phyloP scores from a whole-genome alignment of 2,888 invertebrate genomes.

The Unio pictorum region DNA sequence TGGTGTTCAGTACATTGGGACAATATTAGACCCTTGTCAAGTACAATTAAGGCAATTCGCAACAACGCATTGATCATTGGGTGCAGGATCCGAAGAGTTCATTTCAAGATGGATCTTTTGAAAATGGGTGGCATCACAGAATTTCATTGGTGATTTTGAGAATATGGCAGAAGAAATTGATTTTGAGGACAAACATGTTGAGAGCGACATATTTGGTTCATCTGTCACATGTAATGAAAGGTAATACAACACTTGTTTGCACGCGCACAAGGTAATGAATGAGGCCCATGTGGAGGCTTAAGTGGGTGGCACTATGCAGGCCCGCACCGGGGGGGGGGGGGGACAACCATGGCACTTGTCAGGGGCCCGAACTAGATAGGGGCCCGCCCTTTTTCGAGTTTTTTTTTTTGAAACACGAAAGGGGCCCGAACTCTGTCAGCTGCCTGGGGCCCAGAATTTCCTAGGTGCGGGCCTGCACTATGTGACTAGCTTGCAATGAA shows the following conservation, averaged over 20 bases:
- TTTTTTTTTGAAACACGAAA: too few species aligned
- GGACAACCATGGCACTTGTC: too few species aligned
- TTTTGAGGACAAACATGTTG: slow-evolving; percentile 5
- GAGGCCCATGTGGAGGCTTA: slow-evolving; percentile 5
- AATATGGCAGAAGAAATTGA: slow-evolving; percentile 1
- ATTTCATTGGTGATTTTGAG: slow-evolving; percentile 18
- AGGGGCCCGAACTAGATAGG: too few species aligned
- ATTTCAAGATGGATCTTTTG: too few species aligned
- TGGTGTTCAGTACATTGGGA: slow-evolving; percentile 9
- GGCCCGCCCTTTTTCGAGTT: too few species aligned
- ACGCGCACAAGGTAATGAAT: slow-evolving; percentile 12
- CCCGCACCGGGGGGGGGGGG: too few species aligned
- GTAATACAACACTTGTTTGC: slow-evolving; percentile 18
- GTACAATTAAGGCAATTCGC: slow-evolving; percentile 18
- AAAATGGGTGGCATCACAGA: slow-evolving; percentile 3
- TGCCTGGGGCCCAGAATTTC: too few species aligned
- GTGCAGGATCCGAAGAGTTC: slow-evolving; percentile 11
- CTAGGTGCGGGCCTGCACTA: background rate
- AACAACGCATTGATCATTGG: slow-evolving; percentile 19
- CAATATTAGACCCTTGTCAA: slow-evolving; percentile 17
- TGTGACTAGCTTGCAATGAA: slow-evolving; percentile 1
- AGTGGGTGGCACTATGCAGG: background rate
- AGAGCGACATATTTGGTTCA: slow-evolving; percentile 11
- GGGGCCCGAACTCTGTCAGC: too few species aligned
- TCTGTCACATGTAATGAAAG: slow-evolving; percentile 11